Conservation (phyloP, 2,888 invertebrate genomes). For the Biston betularia region DNA sequence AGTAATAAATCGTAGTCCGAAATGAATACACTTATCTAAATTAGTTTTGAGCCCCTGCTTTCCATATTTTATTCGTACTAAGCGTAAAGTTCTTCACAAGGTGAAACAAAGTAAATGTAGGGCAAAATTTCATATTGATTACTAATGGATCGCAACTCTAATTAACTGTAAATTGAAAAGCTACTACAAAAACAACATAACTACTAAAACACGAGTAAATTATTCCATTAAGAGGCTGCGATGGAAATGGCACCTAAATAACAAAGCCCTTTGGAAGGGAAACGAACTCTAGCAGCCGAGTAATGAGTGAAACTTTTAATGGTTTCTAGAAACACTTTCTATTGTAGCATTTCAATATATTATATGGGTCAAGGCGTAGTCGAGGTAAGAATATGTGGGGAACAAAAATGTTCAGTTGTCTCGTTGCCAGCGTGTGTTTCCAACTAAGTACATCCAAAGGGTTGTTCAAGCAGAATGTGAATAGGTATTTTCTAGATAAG, state of each 20-base stretch:
- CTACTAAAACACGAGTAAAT: conserved; percentile 19
- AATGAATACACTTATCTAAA: conserved; percentile 26
- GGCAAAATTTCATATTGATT: not conserved
- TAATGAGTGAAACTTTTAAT: conserved; percentile 24
- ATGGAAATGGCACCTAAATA: conserved; percentile 29
- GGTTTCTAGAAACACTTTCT: not conserved
- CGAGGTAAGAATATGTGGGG: too few species aligned
- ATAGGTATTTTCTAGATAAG: too few species aligned
- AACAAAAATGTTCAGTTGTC: too few species aligned
- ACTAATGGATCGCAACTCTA: conserved; percentile 13
- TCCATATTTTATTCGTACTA: conserved; percentile 16
- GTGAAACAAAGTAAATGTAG: too few species aligned
- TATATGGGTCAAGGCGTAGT: too few species aligned
- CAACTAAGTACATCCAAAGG: too few species aligned
- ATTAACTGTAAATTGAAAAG: conserved; percentile 8
- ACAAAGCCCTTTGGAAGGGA: conserved; percentile 14
- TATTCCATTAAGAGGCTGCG: conserved; percentile 28
- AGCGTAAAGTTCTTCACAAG: not conserved
- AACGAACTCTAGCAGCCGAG: conserved; percentile 11
- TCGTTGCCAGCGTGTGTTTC: too few species aligned
- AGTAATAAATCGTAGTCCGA: conserved; percentile 26
- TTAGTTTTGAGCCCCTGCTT: conserved; percentile 13
- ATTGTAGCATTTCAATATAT: too few species aligned
- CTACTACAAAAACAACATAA: conserved; percentile 5
- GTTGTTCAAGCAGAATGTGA: too few species aligned